Base-by-base conservation (phyloP, 64 coral and sea anemone species). In the Pocillopora damicornis region DNA sequence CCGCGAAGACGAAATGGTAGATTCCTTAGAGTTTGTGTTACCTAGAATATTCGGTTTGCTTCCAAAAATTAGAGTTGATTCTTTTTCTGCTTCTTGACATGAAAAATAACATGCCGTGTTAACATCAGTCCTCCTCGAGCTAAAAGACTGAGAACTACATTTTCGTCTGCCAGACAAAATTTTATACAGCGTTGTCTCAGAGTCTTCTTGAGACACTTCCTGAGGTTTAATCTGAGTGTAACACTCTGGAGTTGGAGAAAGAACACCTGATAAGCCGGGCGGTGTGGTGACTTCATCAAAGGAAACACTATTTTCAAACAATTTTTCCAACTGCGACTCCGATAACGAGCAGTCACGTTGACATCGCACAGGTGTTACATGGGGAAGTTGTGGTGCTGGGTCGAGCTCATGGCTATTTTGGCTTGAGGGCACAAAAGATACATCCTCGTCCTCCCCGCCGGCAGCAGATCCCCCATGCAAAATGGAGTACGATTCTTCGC, bases 401-500 rank as follows among this genome's bases (percentile, higher is more conserved):
- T 59, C 77, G 13, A 57, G 23, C 80, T 73, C 81, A 5, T 58
- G 20, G 15, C 65, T 85, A 1, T 85, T 73, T 11, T 71, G 63
- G 57, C 81, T 85, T 3, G 81, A 85, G 1, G 42, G 63, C 26
- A 85, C 37, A 85, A 85, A 23, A n/a, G 17, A n/a, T 51, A 51
- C 64, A 68, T 68, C 38, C 22, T 30, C 14, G 35, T 63, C 37
- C 37, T 71, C 69, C 11, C 13, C 25, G 3, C 9, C 20, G 20
- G 1, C 2, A 25, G 16, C 22, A 14, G 81, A 65, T 13, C 65
- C 26, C 72, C 68, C 11, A 25, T 22, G 11, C 4, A 85, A 38
- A 72, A 85, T 65, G 1, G 81, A 85, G 65, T 58, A 85, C n/a
- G 81, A 85, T 45, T 56, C 63, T 25, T 85, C 81, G 22, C 81